phyloP scores from a whole-genome alignment of 1,140 invertebrate genomes.

The Diachasma alloeum region DNA sequence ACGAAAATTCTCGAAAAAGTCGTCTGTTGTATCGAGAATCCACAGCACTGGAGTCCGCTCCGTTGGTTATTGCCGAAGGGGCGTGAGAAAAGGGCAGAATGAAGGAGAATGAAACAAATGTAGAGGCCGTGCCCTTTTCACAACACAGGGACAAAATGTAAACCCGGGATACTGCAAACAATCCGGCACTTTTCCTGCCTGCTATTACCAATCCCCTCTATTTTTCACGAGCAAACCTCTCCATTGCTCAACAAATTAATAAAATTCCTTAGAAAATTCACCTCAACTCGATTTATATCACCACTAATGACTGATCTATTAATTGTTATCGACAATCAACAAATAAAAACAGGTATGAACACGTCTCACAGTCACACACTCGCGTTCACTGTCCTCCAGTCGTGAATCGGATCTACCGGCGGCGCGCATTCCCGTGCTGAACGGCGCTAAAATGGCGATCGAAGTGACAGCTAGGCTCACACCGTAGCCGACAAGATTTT shows the following conservation, averaged over 20 bases:
- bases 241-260: neutral
- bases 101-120: conserved; percentile 32
- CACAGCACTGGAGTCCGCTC: neutral
- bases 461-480: conserved; percentile 57
- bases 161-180: neutral
- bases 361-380: conserved; percentile 35
- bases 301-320: neutral
- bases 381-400: conserved; percentile 40
- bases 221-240: neutral
- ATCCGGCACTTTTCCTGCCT: neutral
- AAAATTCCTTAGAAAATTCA: neutral
- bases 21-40: neutral
- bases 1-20: neutral
- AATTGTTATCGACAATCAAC: neutral
- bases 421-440: conserved; percentile 53
- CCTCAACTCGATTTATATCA: neutral
- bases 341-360: conserved; percentile 3
- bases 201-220: neutral
- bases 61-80: neutral
- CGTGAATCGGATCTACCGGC: conserved; percentile 43
- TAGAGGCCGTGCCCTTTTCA: conserved; percentile 37
- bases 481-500: conserved; percentile 13
- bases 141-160: conserved; percentile 36
- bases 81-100: neutral
- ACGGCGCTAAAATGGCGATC: conserved; percentile 64